Conservation (phyloP, 1,140 invertebrate species). For the Drosophila obscura region DNA sequence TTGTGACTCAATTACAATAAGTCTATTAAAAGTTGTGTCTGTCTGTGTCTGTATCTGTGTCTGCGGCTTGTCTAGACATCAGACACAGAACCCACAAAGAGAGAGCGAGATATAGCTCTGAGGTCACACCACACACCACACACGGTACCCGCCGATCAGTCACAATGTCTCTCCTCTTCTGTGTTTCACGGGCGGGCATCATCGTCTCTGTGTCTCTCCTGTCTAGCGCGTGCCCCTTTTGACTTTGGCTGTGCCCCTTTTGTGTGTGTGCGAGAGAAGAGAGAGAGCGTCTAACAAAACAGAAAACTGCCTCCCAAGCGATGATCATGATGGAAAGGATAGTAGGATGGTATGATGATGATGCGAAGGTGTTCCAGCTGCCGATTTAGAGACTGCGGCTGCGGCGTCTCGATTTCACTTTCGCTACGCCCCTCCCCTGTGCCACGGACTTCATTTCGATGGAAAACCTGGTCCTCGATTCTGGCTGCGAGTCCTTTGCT, state of each 20-base stretch:
- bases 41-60: slow-evolving; percentile 22
- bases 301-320: slow-evolving; percentile 9
- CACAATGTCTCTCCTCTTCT: slow-evolving; percentile 48
- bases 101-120: not conserved
- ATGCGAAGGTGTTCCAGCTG: slow-evolving; percentile 79
- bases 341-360: slow-evolving; percentile 24
- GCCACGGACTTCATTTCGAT: slow-evolving; percentile 52
- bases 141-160: slow-evolving; percentile 49
- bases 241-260: slow-evolving; percentile 70
- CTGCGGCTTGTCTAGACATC: slow-evolving; percentile 68
- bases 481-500: slow-evolving; percentile 19
- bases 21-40: slow-evolving; percentile 66
- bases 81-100: slow-evolving; percentile 5
- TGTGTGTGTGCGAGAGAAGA: slow-evolving; percentile 52
- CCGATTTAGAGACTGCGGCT: slow-evolving; percentile 36
- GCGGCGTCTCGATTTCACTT: slow-evolving; percentile 77
- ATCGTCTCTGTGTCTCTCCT: slow-evolving; percentile 27
- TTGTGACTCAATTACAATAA: slow-evolving; percentile 82
- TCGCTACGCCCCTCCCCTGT: slow-evolving; percentile 62
- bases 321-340: slow-evolving; percentile 19
- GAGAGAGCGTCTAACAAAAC: slow-evolving; percentile 66
- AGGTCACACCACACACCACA: not conserved
- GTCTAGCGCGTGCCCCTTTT: slow-evolving; percentile 72
- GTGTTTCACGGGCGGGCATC: too few relatives aligned
- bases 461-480: slow-evolving; percentile 55